Evolutionary conservation across 2,113 vertebrate genomes (phyloP).

Genomic region (Baryphthengus martii): DNA sequence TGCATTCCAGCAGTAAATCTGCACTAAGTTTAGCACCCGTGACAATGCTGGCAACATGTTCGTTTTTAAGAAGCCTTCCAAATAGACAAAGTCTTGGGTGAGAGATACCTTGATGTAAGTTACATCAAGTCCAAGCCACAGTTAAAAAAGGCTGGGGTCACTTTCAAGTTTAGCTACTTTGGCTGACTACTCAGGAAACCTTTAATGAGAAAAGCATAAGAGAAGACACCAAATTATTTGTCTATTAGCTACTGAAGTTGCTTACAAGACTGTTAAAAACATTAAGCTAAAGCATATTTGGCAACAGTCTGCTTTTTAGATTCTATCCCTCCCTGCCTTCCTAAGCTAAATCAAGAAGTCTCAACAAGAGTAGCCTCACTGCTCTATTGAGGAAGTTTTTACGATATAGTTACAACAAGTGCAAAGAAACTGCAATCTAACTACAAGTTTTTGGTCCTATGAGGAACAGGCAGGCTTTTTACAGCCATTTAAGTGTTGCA

Average conservation of each 20-base stretch:
- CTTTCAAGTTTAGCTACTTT: neutral
- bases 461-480: neutral
- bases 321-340: neutral
- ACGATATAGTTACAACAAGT: neutral
- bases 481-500: neutral
- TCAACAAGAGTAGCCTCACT: neutral
- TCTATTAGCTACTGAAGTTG: neutral
- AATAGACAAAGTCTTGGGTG: neutral
- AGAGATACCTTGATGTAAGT: neutral
- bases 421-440: neutral
- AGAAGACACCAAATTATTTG: neutral
- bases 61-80: neutral
- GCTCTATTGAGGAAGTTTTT: neutral
- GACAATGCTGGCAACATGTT: neutral
- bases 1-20: neutral
- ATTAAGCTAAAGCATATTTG: neutral
- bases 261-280: neutral
- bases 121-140: neutral
- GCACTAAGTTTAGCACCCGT: neutral
- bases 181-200: neutral
- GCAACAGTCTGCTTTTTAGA: neutral
- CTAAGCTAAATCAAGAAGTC: neutral
- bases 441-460: neutral
- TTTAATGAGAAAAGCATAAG: neutral
- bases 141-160: neutral